Evolutionary conservation across 2,888 invertebrate genomes (phyloP).

Genomic region (Cordilura impudica): DNA sequence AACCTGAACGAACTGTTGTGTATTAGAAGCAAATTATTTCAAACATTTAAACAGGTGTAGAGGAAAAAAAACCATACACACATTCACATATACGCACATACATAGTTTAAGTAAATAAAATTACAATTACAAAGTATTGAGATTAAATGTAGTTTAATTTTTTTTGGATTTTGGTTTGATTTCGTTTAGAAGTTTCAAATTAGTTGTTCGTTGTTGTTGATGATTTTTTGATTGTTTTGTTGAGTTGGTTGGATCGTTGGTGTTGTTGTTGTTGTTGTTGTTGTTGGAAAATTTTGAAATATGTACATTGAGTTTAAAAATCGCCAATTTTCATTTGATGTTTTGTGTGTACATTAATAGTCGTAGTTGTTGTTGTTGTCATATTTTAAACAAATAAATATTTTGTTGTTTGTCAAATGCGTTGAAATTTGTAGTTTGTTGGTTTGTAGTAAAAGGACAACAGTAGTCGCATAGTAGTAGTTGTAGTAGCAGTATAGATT

Average conservation of each 20-base stretch:
- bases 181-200: slow-evolving; percentile 3
- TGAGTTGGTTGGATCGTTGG: slow-evolving; percentile 39
- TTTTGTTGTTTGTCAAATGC: slow-evolving; percentile 3
- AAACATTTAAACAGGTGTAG: slow-evolving; percentile 51
- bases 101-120: neutral
- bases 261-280: slow-evolving; percentile 39
- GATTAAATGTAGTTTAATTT: neutral
- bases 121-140: neutral
- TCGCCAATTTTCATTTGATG: slow-evolving; percentile 44
- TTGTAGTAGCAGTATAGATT: slow-evolving; percentile 66
- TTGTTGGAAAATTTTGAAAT: slow-evolving; percentile 40
- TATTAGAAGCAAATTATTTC: slow-evolving; percentile 58
- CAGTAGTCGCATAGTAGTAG: slow-evolving; percentile 70
- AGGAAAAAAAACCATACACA: neutral
- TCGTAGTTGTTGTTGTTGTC: slow-evolving; percentile 15
- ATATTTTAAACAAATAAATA: slow-evolving; percentile 3
- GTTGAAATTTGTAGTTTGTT: neutral
- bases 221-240: slow-evolving; percentile 51
- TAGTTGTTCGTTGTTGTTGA: slow-evolving; percentile 40
- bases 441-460: slow-evolving; percentile 61
- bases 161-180: neutral
- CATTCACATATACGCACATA: neutral
- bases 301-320: slow-evolving; percentile 21
- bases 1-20: slow-evolving; percentile 83
- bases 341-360: slow-evolving; percentile 1